Percentiles rank a stretch among this genome's conserved stretches.
Conservation (phyloP, 2,113 vertebrate genomes). For the Clarias gariepinus region DNA sequence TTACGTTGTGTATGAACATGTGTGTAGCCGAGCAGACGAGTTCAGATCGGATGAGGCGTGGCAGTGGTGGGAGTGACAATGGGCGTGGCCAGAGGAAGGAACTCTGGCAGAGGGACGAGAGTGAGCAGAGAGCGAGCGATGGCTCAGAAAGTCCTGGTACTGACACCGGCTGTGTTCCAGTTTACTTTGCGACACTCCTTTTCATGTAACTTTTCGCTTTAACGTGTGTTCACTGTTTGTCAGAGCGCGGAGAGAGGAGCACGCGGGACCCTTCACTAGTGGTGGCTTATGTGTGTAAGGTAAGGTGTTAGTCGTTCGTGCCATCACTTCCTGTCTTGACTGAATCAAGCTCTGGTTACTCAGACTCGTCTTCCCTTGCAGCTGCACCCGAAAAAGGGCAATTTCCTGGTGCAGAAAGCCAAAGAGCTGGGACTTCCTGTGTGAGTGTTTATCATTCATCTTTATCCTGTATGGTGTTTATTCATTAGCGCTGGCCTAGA, state of each 20-base stretch:
- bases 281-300: conserved; percentile 90
- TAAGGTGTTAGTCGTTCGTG: conserved; percentile 56
- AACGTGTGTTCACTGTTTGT: neutral
- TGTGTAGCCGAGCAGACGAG: conserved; percentile 48
- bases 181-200: neutral
- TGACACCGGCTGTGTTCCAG: neutral
- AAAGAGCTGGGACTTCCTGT: conserved; percentile 87
- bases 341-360: neutral
- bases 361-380: conserved; percentile 39
- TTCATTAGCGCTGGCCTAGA: neutral
- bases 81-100: conserved; percentile 37
- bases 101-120: conserved; percentile 26
- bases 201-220: neutral
- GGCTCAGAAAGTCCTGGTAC: conserved; percentile 48
- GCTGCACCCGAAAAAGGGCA: conserved; percentile 84
- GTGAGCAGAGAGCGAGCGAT: neutral
- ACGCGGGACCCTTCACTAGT: conserved; percentile 74
- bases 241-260: conserved; percentile 48
- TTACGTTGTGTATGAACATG: neutral
- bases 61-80: conserved; percentile 27
- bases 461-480: neutral
- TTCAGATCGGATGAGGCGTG: neutral
- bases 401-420: conserved; percentile 84
- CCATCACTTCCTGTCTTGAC: conserved; percentile 5
- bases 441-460: conserved; percentile 73